Percentiles rank a stretch among this genome's conserved stretches.
Conservation (phyloP, 2,113 vertebrate species). For the Entelurus aequoreus region DNA sequence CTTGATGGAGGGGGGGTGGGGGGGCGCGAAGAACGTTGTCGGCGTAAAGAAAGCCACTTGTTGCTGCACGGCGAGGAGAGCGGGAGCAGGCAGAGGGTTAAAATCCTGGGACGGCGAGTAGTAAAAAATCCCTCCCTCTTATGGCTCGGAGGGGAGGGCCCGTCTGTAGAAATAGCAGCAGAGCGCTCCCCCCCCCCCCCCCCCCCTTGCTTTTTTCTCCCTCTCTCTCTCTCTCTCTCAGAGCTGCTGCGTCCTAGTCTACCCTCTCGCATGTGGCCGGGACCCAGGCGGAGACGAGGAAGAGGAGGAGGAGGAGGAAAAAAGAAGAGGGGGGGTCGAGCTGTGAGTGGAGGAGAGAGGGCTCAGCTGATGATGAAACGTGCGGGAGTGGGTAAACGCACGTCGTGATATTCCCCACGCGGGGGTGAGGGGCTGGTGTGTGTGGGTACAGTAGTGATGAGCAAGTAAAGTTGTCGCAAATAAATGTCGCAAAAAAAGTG, state of each 20-base stretch:
- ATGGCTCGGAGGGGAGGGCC: constrained; percentile 83
- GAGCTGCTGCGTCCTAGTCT: constrained; percentile 69
- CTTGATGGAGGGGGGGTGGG: too few species aligned
- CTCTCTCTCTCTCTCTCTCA: constrained; percentile 30
- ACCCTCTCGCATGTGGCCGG: constrained; percentile 76
- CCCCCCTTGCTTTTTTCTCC: constrained; percentile 9
- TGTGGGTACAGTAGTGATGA: neutral
- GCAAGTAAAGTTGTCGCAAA: neutral
- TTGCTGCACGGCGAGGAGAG: constrained; percentile 55
- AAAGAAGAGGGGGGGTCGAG: constrained; percentile 50
- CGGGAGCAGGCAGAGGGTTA: constrained; percentile 72
- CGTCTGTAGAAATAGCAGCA: constrained; percentile 81
- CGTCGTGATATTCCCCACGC: constrained; percentile 36
- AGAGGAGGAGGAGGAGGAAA: constrained; percentile 68
- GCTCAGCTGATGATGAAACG: constrained; percentile 79
- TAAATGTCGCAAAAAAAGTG: neutral
- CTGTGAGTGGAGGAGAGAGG: constrained; percentile 66
- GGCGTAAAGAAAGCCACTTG: constrained; percentile 60
- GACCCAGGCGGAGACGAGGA: constrained; percentile 74
- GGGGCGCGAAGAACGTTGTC: constrained; percentile 18
- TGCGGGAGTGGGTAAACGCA: constrained; percentile 64
- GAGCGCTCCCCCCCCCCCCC: constrained; percentile 62
- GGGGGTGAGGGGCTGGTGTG: constrained; percentile 20
- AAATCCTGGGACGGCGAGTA: constrained; percentile 74
- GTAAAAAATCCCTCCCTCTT: constrained; percentile 80